Conservation (phyloP, 2,797 vertebrate species). For the Pitangus sulphuratus region DNA sequence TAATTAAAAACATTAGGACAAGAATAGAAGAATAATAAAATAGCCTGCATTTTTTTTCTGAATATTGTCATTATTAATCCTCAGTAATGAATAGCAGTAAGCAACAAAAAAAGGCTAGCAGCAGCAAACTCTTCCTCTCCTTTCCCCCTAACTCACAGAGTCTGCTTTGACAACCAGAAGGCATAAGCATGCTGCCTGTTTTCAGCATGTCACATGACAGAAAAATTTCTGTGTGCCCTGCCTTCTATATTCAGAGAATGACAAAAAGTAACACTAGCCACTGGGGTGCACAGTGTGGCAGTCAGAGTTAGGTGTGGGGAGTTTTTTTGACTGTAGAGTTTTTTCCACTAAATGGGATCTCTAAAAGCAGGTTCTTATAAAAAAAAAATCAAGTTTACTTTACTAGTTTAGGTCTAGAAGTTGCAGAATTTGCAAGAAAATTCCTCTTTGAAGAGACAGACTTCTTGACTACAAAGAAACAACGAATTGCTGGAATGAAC, state of each 20-base stretch:
- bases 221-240: background rate
- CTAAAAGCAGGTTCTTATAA: background rate
- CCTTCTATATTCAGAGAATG: background rate
- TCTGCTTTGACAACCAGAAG: background rate
- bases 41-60: background rate
- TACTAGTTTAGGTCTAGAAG: background rate
- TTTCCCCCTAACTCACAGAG: background rate
- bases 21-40: background rate
- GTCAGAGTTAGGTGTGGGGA: fast-evolving
- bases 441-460: background rate
- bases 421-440: background rate
- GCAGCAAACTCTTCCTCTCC: background rate
- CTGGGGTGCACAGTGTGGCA: background rate
- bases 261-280: background rate
- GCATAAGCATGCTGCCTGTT: background rate
- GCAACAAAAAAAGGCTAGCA: background rate
- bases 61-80: background rate
- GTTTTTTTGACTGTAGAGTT: background rate
- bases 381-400: background rate
- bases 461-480: background rate
- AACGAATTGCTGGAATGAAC: background rate
- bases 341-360: background rate
- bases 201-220: background rate
- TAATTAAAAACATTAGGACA: background rate
- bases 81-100: background rate